Conservation (phyloP, 2,888 invertebrate species). For the Microchrysa polita region DNA sequence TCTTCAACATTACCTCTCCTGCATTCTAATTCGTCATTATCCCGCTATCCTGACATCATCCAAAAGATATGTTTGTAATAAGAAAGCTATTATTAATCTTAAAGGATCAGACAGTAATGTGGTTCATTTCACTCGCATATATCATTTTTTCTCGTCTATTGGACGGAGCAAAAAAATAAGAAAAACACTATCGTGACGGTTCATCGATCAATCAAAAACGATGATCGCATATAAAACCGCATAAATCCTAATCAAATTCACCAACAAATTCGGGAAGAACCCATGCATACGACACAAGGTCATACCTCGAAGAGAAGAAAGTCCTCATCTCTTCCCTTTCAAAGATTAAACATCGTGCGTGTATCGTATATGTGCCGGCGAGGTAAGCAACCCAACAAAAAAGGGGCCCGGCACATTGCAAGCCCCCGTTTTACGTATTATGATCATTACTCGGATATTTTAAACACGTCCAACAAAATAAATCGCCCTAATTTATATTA, state of each 20-base stretch:
- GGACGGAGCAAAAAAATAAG: too few species aligned
- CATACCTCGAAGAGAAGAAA: not conserved
- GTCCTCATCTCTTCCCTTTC: not conserved
- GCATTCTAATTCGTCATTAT: too few species aligned
- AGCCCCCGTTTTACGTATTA: slow-evolving; percentile 42
- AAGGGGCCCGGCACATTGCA: not conserved
- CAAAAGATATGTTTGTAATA: too few species aligned
- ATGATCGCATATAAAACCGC: slow-evolving; percentile 45
- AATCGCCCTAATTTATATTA: slow-evolving; percentile 51
- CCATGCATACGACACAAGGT: not conserved
- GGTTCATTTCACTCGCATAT: slow-evolving; percentile 17
- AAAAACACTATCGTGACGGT: slow-evolving; percentile 24
- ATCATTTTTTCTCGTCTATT: not conserved
- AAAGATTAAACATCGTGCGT: slow-evolving; percentile 15
- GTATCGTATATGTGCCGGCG: too few species aligned
- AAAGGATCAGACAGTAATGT: slow-evolving; percentile 6
- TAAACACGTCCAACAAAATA: slow-evolving; percentile 47
- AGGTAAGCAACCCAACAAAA: not conserved
- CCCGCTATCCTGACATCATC: too few species aligned
- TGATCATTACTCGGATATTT: slow-evolving; percentile 48
- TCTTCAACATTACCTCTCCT: too few species aligned
- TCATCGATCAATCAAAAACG: slow-evolving; percentile 46
- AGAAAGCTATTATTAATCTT: slow-evolving; percentile 9
- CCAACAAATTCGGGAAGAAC: not conserved
- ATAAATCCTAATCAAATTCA: slow-evolving; percentile 49